Evolutionary conservation across 2,888 invertebrate genomes (phyloP), one percentile per base, ranked within the genome.

Genomic region (Cybosia mesomella): DNA sequence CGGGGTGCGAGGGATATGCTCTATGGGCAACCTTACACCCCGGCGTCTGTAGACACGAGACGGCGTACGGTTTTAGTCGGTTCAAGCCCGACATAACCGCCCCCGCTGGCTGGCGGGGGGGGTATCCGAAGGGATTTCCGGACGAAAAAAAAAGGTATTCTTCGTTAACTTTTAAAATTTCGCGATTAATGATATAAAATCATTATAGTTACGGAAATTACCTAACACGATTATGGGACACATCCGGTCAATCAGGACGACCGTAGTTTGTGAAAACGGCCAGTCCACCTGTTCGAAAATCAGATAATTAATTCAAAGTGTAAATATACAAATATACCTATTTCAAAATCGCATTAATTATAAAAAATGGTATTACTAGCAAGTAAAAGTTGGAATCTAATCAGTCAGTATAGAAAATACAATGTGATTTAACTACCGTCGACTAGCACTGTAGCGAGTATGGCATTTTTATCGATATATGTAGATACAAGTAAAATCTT

Each of bases 381-480:
- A 22, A 55, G 3, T 55, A 21, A 55, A 55, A 55, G 4, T 24
- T 55, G 24, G 13, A 15, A 22, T 55, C 22, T 55, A 10, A 55
- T 15, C 22, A 24, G 22, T 13, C 22, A 49, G 7, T 49, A 49
- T n/a, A 49, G 49, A 49, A 49, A 49, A 49, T n/a, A 49, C n/a
- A 49, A 49, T n/a, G n/a, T n/a, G 49, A 49, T n/a, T n/a, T 49
- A 49, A 49, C 49, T 49, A 49, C 49, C 49, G 18, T 43, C 43
- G 18, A 43, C 18, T n/a, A 55, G 18, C 24, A 13, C 24, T 22
- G 55, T 15, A 28, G 54, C 32, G 13, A 64, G 54, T 43, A 63
- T 68, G 32, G 24, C 54, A 22, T 61, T 15, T 67, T 63, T 63
- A 63, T 55, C 59, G 15, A 28, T 60, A 59, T 32, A 64, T 64